Conservation (phyloP, 2,888 invertebrate genomes). For the Pantelozetes paolii region DNA sequence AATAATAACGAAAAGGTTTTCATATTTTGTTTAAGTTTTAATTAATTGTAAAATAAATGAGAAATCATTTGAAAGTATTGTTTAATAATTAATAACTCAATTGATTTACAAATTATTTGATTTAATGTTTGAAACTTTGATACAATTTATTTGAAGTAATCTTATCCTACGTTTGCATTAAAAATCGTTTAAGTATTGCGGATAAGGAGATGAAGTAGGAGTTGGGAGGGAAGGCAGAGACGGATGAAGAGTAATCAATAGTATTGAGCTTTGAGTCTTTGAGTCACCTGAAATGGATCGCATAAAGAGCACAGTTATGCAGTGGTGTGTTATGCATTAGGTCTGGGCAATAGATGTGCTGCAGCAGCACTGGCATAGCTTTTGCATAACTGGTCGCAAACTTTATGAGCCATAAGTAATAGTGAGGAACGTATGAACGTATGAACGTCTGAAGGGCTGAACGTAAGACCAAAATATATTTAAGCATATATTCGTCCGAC, state of each 20-base stretch:
- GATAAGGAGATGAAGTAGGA: not conserved
- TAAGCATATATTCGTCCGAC: not conserved
- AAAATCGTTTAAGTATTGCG: slow-evolving; percentile 8
- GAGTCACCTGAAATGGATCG: slow-evolving; percentile 11
- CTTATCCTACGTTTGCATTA: not conserved
- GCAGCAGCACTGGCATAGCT: not conserved
- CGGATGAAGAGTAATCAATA: slow-evolving; percentile 2
- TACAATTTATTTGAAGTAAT: not conserved
- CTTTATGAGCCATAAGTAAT: slow-evolving; percentile 43
- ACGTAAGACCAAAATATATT: not conserved
- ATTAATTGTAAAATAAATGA: no score
- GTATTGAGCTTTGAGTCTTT: slow-evolving; percentile 3
- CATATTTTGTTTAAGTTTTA: no score
- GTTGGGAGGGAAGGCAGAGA: not conserved
- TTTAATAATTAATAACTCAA: no score
- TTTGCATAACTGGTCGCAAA: slow-evolving; percentile 33
- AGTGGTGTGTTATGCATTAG: not conserved
- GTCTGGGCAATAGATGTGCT: not conserved
- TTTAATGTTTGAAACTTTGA: not conserved
- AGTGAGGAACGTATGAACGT: slow-evolving; percentile 14
- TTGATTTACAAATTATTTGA: not conserved
- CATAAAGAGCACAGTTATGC: not conserved
- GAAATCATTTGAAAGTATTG: no score
- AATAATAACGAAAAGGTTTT: no score
- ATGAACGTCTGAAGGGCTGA: not conserved